Percentiles rank a stretch among this genome's conserved stretches.
Evolutionary conservation across 2,888 invertebrate genomes (phyloP).

Genomic region (Isoperla grammatica): DNA sequence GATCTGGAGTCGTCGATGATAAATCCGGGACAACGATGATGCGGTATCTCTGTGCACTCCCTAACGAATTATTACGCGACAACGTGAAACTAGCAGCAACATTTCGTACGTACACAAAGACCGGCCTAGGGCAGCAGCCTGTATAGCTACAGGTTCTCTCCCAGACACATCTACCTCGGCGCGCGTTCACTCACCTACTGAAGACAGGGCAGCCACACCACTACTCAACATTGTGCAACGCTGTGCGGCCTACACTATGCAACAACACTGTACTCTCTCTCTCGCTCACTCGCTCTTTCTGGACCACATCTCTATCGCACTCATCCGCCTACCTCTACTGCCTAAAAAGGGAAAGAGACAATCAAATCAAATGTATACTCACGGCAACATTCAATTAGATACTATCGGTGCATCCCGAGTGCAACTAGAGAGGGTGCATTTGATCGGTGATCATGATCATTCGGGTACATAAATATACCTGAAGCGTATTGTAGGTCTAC

Average conservation of each 20-base stretch:
- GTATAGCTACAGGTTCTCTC: background rate
- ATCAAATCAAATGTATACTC: slow-evolving; percentile 11
- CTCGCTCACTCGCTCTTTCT: background rate
- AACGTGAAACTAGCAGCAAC: too few relatives aligned
- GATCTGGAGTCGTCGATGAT: too few relatives aligned
- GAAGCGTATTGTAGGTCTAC: too few relatives aligned
- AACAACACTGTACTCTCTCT: background rate
- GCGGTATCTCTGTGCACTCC: too few relatives aligned
- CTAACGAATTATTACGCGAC: too few relatives aligned
- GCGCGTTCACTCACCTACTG: slow-evolving; percentile 1
- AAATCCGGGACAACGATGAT: too few relatives aligned
- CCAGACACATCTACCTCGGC: background rate
- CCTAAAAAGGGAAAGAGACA: slow-evolving; percentile 17
- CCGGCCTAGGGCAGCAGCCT: background rate
- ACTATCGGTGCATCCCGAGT: background rate
- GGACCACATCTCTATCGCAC: slow-evolving; percentile 3
- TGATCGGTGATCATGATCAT: too few relatives aligned
- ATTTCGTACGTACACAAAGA: background rate
- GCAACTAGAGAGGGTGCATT: too few relatives aligned
- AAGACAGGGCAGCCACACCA: background rate
- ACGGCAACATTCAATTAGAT: slow-evolving; percentile 4
- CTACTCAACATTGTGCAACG: background rate
- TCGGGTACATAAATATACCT: too few relatives aligned
- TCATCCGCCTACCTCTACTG: slow-evolving; percentile 9
- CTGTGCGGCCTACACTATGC: background rate